A percentile compares a stretch with the other conserved stretches of the same genome.
phyloP scores from a whole-genome alignment of 2,888 invertebrate genomes.

The Amphimallon solstitiale region DNA sequence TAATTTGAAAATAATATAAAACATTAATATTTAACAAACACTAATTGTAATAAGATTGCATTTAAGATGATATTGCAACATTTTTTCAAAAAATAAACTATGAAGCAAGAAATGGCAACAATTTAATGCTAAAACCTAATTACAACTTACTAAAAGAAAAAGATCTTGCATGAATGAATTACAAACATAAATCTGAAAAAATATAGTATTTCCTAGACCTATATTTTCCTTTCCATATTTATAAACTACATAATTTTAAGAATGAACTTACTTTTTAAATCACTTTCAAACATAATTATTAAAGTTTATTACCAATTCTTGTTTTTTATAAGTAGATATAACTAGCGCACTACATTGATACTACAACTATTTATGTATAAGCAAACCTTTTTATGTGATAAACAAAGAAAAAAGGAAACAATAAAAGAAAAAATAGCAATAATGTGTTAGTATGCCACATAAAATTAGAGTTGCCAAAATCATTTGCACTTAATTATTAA shows the following conservation, averaged over 20 bases:
- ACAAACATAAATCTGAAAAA: slow-evolving; percentile 15
- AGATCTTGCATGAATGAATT: neutral
- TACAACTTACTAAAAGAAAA: slow-evolving; percentile 12
- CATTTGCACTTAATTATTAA: too few species aligned
- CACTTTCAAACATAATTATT: slow-evolving; percentile 37
- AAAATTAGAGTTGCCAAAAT: slow-evolving; percentile 20
- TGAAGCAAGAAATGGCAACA: slow-evolving; percentile 57
- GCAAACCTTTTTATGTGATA: slow-evolving; percentile 27
- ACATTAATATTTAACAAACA: slow-evolving; percentile 53
- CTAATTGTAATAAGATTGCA: slow-evolving; percentile 47
- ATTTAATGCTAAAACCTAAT: slow-evolving; percentile 38
- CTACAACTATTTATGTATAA: slow-evolving; percentile 19
- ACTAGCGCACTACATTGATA: slow-evolving; percentile 24
- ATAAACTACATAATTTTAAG: slow-evolving; percentile 25
- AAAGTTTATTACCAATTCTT: slow-evolving; percentile 32
- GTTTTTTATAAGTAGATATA: slow-evolving; percentile 16
- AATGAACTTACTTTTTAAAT: slow-evolving; percentile 30
- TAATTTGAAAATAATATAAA: slow-evolving; percentile 52
- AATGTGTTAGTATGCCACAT: slow-evolving; percentile 17
- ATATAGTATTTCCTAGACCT: neutral
- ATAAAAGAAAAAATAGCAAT: slow-evolving; percentile 17
- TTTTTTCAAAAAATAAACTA: slow-evolving; percentile 44
- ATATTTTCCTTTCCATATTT: slow-evolving; percentile 5
- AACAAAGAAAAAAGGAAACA: slow-evolving; percentile 5
- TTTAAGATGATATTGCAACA: slow-evolving; percentile 49